Base-by-base conservation (phyloP, 1,140 invertebrate species). In the Drosophila ficusphila region DNA sequence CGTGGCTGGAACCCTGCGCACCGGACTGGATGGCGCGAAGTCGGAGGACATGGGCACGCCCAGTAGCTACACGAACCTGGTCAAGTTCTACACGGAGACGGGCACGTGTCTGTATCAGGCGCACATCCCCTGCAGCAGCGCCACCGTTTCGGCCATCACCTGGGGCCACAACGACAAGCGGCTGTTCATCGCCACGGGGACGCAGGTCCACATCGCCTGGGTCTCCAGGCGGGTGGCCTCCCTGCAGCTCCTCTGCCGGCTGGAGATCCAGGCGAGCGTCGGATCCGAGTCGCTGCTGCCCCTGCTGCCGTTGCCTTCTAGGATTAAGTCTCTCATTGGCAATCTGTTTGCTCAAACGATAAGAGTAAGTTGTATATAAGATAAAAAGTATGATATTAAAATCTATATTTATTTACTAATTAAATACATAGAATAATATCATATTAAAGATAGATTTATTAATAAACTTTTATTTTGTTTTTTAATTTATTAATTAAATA, bases 111-210 rank as follows among this genome's bases (percentile, higher is more conserved):
- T 97, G 39, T 97, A 97, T 91, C 95, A 94, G 36, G 94, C 96
- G 11, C 92, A 93, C 12, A 94, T 98, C 75, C 96, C 96, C 19
- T 95, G 94, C 78, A 95, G 94, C 41, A 81, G 23, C 25, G 61
- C 95, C 75, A 95, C 96, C 4, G 96, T 99, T 31, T 97, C 97
- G 29, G 97, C 98, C 4, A 92, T 99, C 74, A 99, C 98, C 1
- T 99, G 98, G 98, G 98, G 98, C 25, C 98, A 99, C 92, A 98
- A 98, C 91, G 98, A 99, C 85, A 96, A 97, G 71, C 93, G 98
- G 2, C 92, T 99, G 25, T 99, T 99, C 91, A 94, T 99, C 23
- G 97, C 98, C 9, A 98, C 97, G 9, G 98, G 98, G 9, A 93
- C 95, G 5, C 94, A 95, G 79, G 95, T 97, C 74, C 97, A 98